Base-by-base conservation (phyloP, 2,113 vertebrate species). In the Siniperca chuatsi region DNA sequence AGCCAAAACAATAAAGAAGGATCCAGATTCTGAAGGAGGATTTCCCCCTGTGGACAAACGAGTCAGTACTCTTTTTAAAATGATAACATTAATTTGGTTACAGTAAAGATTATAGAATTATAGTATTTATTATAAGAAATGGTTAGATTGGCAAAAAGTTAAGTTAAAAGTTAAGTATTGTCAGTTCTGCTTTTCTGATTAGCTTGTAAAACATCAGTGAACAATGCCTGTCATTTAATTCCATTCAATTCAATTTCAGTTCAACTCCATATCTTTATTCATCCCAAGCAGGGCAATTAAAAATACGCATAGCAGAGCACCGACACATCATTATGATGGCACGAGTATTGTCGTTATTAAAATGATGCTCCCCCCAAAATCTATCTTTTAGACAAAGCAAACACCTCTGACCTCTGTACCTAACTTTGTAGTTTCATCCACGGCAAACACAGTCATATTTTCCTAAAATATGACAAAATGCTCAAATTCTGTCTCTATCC, bases 1-100 rank as follows among this genome's bases (percentile, higher is more conserved):
- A 84, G 77, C 75, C 94, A 93, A 67, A 90, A 74, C 68, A 69
- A 15, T 88, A 79, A 89, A 76, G 88, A 88, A 61, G 72, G 88
- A 80, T 87, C 92, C 75, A n/a, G 68, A 57, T 72, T 91, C 7
- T 84, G 87, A 78, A 90, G 87, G 70, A 60, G 96, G 83, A 94
- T 96, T 80, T 92, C 85, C 65, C 33, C 88, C 57, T 86, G 16
- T 80, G 95, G 97, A 90, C 94, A 98, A 94, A 96, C 96, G 95
- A 96, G 97, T 95, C 70, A 78, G 88, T 85, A 23, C 20, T 78
- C 15, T 9, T 25, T 40, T 79, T n/a, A n/a, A 20, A 55, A 61
- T 20, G 4, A 68, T n/a, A 18, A 60, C 18, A 75, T 18, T 61
- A 2, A 68, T 46, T 37, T 46, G 6, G 3, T 55, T 16, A 25